Percentiles rank a stretch among this genome's conserved stretches.
Evolutionary conservation across 1,140 invertebrate genomes (phyloP).

Genomic region (Glossosoma conforme): DNA sequence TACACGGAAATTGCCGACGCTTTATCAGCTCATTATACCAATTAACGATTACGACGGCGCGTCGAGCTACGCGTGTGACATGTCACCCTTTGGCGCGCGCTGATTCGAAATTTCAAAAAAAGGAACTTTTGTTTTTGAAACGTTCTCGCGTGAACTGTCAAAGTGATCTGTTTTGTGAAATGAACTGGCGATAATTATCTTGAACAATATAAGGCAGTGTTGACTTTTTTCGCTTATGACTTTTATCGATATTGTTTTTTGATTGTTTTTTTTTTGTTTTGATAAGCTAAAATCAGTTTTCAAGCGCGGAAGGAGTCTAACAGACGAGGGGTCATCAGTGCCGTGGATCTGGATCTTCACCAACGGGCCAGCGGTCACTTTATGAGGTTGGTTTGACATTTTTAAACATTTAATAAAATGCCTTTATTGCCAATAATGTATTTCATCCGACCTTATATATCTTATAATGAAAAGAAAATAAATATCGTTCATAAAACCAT

Average conservation of each 20-base stretch:
- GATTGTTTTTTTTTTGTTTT: not conserved
- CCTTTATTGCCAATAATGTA: no score
- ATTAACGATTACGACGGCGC: conserved; percentile 5
- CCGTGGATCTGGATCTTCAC: conserved; percentile 31
- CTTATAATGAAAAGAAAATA: no score
- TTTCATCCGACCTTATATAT: no score
- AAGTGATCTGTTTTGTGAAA: not conserved
- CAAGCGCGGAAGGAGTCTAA: no score
- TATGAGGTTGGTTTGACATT: conserved; percentile 24
- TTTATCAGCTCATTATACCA: conserved; percentile 16
- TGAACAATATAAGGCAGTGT: no score
- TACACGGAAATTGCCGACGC: conserved; percentile 2
- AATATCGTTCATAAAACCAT: no score
- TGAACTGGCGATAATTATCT: no score
- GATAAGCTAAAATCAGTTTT: no score
- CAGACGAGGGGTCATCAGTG: no score
- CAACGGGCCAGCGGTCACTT: conserved; percentile 31
- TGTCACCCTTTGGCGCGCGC: not conserved
- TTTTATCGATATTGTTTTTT: no score
- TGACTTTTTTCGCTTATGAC: no score
- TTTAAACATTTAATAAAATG: no score
- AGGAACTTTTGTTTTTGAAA: not conserved
- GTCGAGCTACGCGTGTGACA: not conserved
- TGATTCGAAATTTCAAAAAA: not conserved
- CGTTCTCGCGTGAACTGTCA: not conserved